Percentiles rank a stretch among this genome's conserved stretches.
Evolutionary conservation across 2,888 invertebrate species (phyloP).

Genomic region (Morpho deidamia): DNA sequence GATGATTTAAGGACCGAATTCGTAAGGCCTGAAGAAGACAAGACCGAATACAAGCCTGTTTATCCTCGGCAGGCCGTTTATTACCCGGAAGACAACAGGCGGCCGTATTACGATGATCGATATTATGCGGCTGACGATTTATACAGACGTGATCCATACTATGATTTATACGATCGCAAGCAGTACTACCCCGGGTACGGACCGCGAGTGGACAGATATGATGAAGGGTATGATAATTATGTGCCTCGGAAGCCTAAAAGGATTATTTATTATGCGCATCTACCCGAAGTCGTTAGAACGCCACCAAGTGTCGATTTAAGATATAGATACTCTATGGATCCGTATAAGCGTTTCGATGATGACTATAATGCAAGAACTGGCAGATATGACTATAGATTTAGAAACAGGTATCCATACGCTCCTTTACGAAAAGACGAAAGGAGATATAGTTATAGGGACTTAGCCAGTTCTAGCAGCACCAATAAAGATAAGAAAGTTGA

Average conservation of each 20-base stretch:
- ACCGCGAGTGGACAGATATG: constrained; percentile 60
- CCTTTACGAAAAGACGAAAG: constrained; percentile 67
- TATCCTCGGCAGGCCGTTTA: constrained; percentile 69
- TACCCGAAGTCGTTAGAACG: constrained; percentile 82
- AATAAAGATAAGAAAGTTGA: constrained; percentile 64
- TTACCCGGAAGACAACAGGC: constrained; percentile 66
- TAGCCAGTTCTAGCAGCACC: constrained; percentile 56
- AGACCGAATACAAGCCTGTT: constrained; percentile 56
- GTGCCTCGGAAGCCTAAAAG: constrained; percentile 75
- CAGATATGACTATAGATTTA: constrained; percentile 67
- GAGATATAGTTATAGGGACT: constrained; percentile 65
- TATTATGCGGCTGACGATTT: constrained; percentile 57
- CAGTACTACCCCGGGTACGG: constrained; percentile 47
- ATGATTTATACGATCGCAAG: constrained; percentile 59
- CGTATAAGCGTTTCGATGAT: constrained; percentile 63
- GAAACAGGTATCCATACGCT: constrained; percentile 62
- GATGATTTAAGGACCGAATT: constrained; percentile 68
- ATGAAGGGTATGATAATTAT: constrained; percentile 59
- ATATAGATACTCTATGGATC: constrained; percentile 70
- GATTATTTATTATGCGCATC: constrained; percentile 84
- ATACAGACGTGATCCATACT: constrained; percentile 63
- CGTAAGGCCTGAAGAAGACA: constrained; percentile 60
- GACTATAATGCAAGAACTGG: constrained; percentile 57
- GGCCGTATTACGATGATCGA: constrained; percentile 60
- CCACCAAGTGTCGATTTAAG: constrained; percentile 77